A percentile compares a stretch with the other conserved stretches of the same genome.
phyloP scores from a whole-genome alignment of 2,888 invertebrate genomes.

The Pardosa pseudoannulata region DNA sequence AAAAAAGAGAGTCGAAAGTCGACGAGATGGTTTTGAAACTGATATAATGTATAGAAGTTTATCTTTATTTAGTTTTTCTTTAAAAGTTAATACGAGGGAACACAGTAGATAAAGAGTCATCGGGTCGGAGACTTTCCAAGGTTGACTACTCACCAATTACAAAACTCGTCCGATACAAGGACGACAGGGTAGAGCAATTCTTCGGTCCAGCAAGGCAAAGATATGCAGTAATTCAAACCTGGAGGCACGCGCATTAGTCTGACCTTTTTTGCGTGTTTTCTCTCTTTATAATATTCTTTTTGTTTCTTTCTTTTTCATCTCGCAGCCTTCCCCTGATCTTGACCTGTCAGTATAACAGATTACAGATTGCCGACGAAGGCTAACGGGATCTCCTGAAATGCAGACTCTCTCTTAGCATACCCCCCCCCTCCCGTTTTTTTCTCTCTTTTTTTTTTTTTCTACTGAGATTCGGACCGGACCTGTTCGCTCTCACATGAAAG shows the following conservation, averaged over 20 bases:
- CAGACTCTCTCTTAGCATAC: neutral
- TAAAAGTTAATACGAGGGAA: neutral
- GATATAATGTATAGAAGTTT: neutral
- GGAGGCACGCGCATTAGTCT: constrained; percentile 37
- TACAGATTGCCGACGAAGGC: neutral
- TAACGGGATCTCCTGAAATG: constrained; percentile 1
- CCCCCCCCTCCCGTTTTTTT: too few species aligned
- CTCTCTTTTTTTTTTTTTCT: too few species aligned
- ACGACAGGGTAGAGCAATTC: constrained; percentile 49
- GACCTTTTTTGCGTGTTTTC: neutral
- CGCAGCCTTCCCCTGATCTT: neutral
- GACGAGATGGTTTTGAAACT: neutral
- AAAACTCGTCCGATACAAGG: constrained; percentile 61
- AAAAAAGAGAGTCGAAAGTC: neutral
- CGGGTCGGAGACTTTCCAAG: constrained; percentile 61
- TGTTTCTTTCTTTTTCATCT: neutral
- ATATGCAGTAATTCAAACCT: constrained; percentile 55
- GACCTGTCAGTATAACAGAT: constrained; percentile 14
- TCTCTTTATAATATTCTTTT: too few species aligned
- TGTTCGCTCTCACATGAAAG: neutral
- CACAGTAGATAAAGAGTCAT: constrained; percentile 8
- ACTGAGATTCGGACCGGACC: too few species aligned
- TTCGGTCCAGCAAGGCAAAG: constrained; percentile 52
- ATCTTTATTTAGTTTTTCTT: neutral
- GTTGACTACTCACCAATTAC: constrained; percentile 38